phyloP scores from a whole-genome alignment of 2,888 invertebrate species.

The Melikaiella ostensackeni region DNA sequence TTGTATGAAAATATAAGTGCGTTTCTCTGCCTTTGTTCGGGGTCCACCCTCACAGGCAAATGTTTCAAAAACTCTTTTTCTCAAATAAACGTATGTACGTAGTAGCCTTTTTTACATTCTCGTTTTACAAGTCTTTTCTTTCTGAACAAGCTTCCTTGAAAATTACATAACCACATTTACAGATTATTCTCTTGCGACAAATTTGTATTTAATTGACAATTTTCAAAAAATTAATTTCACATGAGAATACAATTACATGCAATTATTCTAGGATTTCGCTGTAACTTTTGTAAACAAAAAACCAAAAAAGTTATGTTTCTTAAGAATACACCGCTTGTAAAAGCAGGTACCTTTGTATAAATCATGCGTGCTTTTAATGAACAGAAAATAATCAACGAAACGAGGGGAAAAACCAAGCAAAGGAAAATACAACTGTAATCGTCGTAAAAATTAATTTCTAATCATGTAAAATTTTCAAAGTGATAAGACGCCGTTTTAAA shows the following conservation, averaged over 20 bases:
- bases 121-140: constrained; percentile 50
- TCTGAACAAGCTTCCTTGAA: constrained; percentile 58
- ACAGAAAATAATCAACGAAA: background rate
- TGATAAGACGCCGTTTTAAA: background rate
- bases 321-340: constrained; percentile 11
- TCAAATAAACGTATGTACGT: constrained; percentile 55
- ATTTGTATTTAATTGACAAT: constrained; percentile 51
- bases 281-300: constrained; percentile 1
- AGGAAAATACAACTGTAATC: background rate
- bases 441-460: background rate
- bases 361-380: background rate
- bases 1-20: constrained; percentile 32
- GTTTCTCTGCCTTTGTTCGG: constrained; percentile 50
- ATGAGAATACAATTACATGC: constrained; percentile 11
- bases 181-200: constrained; percentile 40
- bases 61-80: constrained; percentile 46
- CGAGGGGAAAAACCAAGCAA: background rate
- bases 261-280: constrained; percentile 4
- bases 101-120: constrained; percentile 40
- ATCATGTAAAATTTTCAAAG: background rate
- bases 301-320: background rate
- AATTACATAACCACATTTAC: constrained; percentile 59
- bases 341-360: background rate
- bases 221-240: constrained; percentile 47
- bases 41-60: constrained; percentile 62